phyloP scores from a whole-genome alignment of 2,888 invertebrate species.

The Kuschelorhynchus macadamiae region DNA sequence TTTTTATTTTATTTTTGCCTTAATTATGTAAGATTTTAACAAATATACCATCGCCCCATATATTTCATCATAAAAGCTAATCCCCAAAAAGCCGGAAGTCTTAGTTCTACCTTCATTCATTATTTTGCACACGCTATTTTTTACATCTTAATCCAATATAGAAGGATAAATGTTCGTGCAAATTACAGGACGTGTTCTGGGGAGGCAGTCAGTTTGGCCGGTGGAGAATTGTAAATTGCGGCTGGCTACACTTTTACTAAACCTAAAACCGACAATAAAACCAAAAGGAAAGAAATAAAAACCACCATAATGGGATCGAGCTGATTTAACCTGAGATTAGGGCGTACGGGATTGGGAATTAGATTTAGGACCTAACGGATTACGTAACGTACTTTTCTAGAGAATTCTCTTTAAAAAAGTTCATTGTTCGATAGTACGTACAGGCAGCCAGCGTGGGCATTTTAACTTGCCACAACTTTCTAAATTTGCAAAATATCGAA shows the following conservation, averaged over 20 bases:
- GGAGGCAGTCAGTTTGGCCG: constrained; percentile 35
- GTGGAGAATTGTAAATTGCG: constrained; percentile 55
- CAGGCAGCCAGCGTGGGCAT: no score
- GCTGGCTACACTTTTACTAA: constrained; percentile 49
- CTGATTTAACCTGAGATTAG: constrained; percentile 50
- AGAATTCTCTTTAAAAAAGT: neutral
- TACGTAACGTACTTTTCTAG: constrained; percentile 23
- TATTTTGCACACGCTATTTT: constrained; percentile 21
- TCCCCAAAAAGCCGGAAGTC: no score
- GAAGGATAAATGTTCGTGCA: constrained; percentile 54
- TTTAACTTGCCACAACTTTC: no score
- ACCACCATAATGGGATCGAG: constrained; percentile 43
- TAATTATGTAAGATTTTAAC: no score
- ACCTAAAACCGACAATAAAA: constrained; percentile 51
- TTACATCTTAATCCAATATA: constrained; percentile 16
- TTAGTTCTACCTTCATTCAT: no score
- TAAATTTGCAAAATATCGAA: no score
- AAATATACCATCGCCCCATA: no score
- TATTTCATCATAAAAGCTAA: no score
- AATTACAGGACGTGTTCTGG: constrained; percentile 55
- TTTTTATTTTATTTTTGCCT: no score
- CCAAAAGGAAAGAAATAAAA: constrained; percentile 50
- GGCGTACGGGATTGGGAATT: constrained; percentile 44
- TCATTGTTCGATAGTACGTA: constrained; percentile 4
- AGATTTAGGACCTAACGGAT: constrained; percentile 41